Evolutionary conservation across 2,888 invertebrate species (phyloP).

Genomic region (Ischnus inquisitorius): DNA sequence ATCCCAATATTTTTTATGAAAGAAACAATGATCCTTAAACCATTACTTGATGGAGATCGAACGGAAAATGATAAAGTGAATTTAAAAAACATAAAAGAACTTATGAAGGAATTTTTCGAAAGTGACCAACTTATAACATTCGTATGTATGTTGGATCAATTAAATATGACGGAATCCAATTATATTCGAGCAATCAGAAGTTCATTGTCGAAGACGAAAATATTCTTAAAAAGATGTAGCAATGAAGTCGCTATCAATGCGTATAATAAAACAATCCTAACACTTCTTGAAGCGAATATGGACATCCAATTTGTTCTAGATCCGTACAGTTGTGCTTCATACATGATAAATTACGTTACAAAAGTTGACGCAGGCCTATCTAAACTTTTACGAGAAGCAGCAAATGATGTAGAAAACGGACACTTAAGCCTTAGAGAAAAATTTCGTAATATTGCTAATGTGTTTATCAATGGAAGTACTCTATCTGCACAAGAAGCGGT

Average conservation of each 20-base stretch:
- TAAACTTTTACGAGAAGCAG: slow-evolving; percentile 61
- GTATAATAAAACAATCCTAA: slow-evolving; percentile 60
- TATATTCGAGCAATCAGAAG: slow-evolving; percentile 40
- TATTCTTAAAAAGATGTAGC: slow-evolving; percentile 33
- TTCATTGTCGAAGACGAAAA: slow-evolving; percentile 32
- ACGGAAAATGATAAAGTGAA: neutral
- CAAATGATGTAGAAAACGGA: slow-evolving; percentile 64
- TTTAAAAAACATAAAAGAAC: neutral
- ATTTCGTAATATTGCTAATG: slow-evolving; percentile 69
- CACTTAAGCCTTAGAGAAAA: slow-evolving; percentile 67
- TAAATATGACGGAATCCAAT: slow-evolving; percentile 12
- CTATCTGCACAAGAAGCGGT: slow-evolving; percentile 72
- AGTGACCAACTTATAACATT: neutral
- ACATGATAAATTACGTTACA: slow-evolving; percentile 62
- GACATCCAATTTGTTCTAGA: slow-evolving; percentile 67
- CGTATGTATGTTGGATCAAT: neutral
- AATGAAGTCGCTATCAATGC: slow-evolving; percentile 61
- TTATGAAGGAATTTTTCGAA: slow-evolving; percentile 20
- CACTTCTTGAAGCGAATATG: slow-evolving; percentile 59
- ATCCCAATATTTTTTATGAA: slow-evolving; percentile 12
- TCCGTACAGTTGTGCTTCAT: slow-evolving; percentile 64
- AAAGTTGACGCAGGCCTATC: slow-evolving; percentile 64
- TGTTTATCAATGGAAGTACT: slow-evolving; percentile 70
- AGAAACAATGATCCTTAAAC: slow-evolving; percentile 9
- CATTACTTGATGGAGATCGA: neutral